Evolutionary conservation across 2,797 vertebrate genomes (phyloP), one percentile per base, ranked within the genome.

Genomic region (Peromyscus eremicus): DNA sequence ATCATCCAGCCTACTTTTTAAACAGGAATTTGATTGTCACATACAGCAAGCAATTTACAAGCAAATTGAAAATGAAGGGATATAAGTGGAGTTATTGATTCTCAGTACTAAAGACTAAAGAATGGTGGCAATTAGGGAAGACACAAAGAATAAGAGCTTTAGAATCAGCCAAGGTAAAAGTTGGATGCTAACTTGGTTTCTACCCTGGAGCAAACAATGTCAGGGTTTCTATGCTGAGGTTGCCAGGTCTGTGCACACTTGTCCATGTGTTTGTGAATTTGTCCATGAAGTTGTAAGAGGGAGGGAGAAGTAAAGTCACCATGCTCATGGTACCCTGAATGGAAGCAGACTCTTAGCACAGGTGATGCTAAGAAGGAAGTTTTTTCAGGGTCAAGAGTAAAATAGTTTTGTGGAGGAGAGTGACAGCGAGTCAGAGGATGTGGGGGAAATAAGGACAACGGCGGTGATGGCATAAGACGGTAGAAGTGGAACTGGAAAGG

Each of bases 361-460:
- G 57, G 64, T 66, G 62, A 62, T 40, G 21, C 27, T 52, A 71
- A 14, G 66, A 89, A 79, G n/a, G 64, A 82, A 62, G 17, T 52
- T 71, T 92, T 91, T 76, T 79, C 52, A 49, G n/a, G 32, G 5
- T 37, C 85, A 85, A 89, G 90, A 84, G 75, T 82, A 89, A 79
- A 90, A 86, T 57, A 32, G 19, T 62, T 96, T 29, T 73, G 64
- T 83, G 29, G 11, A 94, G 37, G 9, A 16, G 40, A 89, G 12
- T 84, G 79, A 34, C n/a, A 86, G 60, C 46, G 10, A 76, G 3
- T 37, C 4, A 73, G 32, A 25, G 64, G n/a, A 52, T 46, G 25
- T 25, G 43, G 23, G 14, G n/a, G 37, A 16, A 82, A 29, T 27
- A 52, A 68, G 79, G 40, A 68, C 68, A n/a, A 87, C 77, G 70